Base-by-base conservation (phyloP, 2,113 vertebrate species). In the Prolemur simus region DNA sequence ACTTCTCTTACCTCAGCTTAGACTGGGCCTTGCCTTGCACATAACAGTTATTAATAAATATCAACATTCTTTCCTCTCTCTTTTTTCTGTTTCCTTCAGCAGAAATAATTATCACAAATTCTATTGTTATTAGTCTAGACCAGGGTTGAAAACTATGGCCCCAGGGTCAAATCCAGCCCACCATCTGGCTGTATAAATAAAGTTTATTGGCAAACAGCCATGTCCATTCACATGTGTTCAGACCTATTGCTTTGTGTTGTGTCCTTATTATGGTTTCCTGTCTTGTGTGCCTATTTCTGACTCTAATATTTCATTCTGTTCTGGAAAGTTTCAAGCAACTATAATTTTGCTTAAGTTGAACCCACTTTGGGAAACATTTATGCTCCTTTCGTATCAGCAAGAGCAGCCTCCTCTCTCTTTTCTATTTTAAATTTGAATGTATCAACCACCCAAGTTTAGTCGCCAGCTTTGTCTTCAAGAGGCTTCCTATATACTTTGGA, bases 281-380 rank as follows among this genome's bases (percentile, higher is more conserved):
- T 21, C 2, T 58, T 39, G 15, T 47, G 9, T 34, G 29, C 58
- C 58, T 86, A 63, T 2, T 74, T 89, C 42, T 94, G 25, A 85
- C 17, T 63, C 45, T 1, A 64, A 58, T n/a, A 5, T 85, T 85
- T 80, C 10, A 56, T 76, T 88, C 7, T 49, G 15, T 68, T 93
- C 78, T 86, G 32, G 21, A 66, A 94, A 73, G 5, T 78, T 91
- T 66, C 6, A n/a, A 69, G n/a, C 7, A 85, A 45, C 58, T 74
- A 2, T 39, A 73, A n/a, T 66, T 60, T 66, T 80, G 63, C 25
- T 80, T 45, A 66, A 77, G 25, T 68, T 88, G 11, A 60, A 64
- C 14, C 25, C 73, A 32, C 68, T 76, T 82, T 95, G 37, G 77
- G 34, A 95, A 69, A 77, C 60, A 94, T 88, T 80, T 88, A 73